Evolutionary conservation across 2,113 vertebrate species (phyloP).

Genomic region (Saccopteryx bilineata): DNA sequence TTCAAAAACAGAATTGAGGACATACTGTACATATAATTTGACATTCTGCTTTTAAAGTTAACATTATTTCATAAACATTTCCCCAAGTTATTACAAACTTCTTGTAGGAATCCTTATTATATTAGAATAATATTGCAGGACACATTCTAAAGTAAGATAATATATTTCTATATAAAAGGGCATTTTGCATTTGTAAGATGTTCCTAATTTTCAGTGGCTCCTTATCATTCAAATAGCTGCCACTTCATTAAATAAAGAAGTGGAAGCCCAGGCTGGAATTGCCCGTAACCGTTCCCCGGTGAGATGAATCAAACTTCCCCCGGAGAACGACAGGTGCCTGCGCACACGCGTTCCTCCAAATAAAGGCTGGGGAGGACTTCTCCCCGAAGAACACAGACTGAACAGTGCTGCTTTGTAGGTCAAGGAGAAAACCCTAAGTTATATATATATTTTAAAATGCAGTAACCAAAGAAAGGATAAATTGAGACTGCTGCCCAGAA

Average conservation of each 20-base stretch:
- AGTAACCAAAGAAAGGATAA: conserved; percentile 66
- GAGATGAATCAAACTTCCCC: conserved; percentile 77
- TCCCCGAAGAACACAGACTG: conserved; percentile 33
- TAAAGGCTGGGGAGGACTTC: conserved; percentile 6
- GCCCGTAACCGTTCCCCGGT: conserved; percentile 58
- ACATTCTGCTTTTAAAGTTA: conserved; percentile 70
- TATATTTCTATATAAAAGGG: conserved; percentile 69
- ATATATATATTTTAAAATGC: background rate
- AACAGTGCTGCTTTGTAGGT: conserved; percentile 68
- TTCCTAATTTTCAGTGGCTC: conserved; percentile 71
- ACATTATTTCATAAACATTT: conserved; percentile 77
- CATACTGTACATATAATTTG: conserved; percentile 57
- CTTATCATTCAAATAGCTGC: conserved; percentile 75
- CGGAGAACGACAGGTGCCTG: background rate
- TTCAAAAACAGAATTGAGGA: conserved; percentile 61
- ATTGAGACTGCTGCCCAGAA: conserved; percentile 50
- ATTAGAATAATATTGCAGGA: conserved; percentile 69
- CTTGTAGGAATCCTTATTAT: conserved; percentile 67
- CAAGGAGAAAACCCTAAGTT: conserved; percentile 73
- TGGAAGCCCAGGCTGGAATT: conserved; percentile 50
- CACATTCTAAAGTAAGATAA: conserved; percentile 71
- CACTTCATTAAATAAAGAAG: conserved; percentile 75
- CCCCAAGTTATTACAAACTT: conserved; percentile 72
- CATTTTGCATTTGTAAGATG: conserved; percentile 77
- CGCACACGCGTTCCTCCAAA: background rate